Base-by-base conservation (phyloP, 2,888 invertebrate species). In the Pheosia tremula region DNA sequence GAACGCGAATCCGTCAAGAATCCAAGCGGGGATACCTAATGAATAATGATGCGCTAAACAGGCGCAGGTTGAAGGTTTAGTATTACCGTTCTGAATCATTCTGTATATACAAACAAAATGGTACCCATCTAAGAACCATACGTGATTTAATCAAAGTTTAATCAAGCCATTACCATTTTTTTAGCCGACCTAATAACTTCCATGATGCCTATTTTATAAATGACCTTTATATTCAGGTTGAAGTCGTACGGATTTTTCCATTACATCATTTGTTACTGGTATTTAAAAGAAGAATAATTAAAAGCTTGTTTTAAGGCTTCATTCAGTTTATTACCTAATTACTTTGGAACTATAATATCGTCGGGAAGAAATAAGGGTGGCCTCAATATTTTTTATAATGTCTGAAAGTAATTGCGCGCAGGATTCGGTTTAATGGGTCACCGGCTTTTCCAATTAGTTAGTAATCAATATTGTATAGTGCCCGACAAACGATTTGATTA, bases 301-400 rank as follows among this genome's bases (percentile, higher is more conserved):
- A 47, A 47, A 9, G 6, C 41, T 41, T 41, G 41, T 41, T 41
- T 41, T 47, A 47, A 4, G n/a, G 47, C n/a, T 47, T 11, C 47
- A 47, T n/a, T 47, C 47, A 47, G 5, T 47, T 47, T 11, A 47
- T 9, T 47, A 5, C 47, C 47, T 47, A 11, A 9, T 45, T n/a
- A 47, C 47, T 47, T 45, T n/a, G 47, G 6, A 47, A 47, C 47
- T 47, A n/a, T 47, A n/a, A 47, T 47, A n/a, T 47, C 4, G 47
- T n/a, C 47, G 47, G 49, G 13, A 24, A 37, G 37, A 53, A 53
- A 53, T 11, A 10, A 37, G 37, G 37, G 11, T 11, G 53, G 11
- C 53, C 66, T 66, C 68, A 70, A 74, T 74, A 72, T 75, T 73
- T 50, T 50, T 50, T 24, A 24, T 50, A 50, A 50, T 50, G 13